Conservation (phyloP, 2,113 vertebrate species). For the Stegastes partitus region DNA sequence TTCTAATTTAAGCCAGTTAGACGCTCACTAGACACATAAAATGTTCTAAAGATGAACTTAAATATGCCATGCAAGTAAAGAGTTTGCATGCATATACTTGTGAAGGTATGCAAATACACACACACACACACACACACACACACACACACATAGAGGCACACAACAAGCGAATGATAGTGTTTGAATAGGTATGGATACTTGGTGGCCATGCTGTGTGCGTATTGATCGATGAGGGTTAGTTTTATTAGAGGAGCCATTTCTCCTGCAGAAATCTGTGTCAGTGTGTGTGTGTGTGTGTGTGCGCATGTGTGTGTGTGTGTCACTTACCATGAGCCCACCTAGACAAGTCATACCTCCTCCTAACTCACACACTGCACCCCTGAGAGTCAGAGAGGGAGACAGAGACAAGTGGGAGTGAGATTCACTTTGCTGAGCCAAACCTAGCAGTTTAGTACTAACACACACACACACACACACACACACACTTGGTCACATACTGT, state of each 20-base stretch:
- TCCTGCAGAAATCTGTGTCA: conserved; percentile 12
- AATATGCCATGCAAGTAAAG: conserved; percentile 15
- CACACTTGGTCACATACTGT: conserved; percentile 6
- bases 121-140: conserved; percentile 7
- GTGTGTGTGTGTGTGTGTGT: conserved; percentile 18
- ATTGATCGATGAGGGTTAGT: conserved; percentile 54
- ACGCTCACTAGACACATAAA: not conserved
- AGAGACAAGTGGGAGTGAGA: conserved; percentile 52
- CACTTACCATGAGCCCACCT: conserved; percentile 82
- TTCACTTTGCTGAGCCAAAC: conserved; percentile 61
- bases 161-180: conserved; percentile 12
- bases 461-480: conserved; percentile 28
- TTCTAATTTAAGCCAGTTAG: not conserved
- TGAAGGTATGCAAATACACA: not conserved
- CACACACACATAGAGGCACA: conserved; percentile 13
- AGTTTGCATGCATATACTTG: not conserved
- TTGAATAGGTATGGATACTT: conserved; percentile 50
- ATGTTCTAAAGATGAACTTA: not conserved
- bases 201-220: conserved; percentile 47
- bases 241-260: conserved; percentile 56
- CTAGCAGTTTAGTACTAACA: conserved; percentile 56
- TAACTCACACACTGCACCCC: conserved; percentile 82
- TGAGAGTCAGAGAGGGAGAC: conserved; percentile 59
- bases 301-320: conserved; percentile 18
- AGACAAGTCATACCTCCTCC: conserved; percentile 84